A percentile compares a stretch with the other conserved stretches of the same genome.
Evolutionary conservation across 1,140 invertebrate genomes (phyloP).

Genomic region (Hyles vespertilio): DNA sequence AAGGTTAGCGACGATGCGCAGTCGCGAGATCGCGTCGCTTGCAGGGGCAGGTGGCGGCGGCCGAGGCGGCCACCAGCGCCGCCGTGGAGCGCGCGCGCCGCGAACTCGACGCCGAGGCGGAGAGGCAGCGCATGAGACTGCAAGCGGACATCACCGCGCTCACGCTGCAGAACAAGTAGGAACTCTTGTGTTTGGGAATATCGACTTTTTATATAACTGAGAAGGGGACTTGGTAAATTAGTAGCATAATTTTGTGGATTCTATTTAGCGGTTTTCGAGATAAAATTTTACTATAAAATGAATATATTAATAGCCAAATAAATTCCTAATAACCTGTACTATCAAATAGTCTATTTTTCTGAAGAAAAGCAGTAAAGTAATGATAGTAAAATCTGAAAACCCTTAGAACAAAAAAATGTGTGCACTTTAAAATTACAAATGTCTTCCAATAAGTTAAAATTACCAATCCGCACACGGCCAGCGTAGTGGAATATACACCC

Average conservation of each 20-base stretch:
- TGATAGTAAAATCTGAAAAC: background rate
- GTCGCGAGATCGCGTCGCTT: conserved; percentile 47
- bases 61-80: conserved; percentile 39
- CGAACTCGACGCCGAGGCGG: conserved; percentile 55
- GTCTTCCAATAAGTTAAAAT: too few species aligned
- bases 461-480: too few species aligned
- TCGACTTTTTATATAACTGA: too few species aligned
- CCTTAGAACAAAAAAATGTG: too few species aligned
- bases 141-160: conserved; percentile 78
- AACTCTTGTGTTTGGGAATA: background rate
- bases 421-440: too few species aligned
- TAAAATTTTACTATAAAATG: too few species aligned
- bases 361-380: background rate
- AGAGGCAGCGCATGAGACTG: conserved; percentile 42
- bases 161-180: conserved; percentile 75
- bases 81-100: conserved; percentile 42
- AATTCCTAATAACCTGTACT: background rate
- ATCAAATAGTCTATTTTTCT: conserved; percentile 1
- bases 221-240: too few species aligned
- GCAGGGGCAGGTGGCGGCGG: conserved; percentile 48
- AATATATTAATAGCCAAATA: too few species aligned
- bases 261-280: too few species aligned
- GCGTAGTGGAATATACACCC: too few species aligned
- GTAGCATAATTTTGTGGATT: too few species aligned
- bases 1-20: conserved; percentile 57